Conservation (phyloP, 2,888 invertebrate genomes). For the Brachylomia viminalis region DNA sequence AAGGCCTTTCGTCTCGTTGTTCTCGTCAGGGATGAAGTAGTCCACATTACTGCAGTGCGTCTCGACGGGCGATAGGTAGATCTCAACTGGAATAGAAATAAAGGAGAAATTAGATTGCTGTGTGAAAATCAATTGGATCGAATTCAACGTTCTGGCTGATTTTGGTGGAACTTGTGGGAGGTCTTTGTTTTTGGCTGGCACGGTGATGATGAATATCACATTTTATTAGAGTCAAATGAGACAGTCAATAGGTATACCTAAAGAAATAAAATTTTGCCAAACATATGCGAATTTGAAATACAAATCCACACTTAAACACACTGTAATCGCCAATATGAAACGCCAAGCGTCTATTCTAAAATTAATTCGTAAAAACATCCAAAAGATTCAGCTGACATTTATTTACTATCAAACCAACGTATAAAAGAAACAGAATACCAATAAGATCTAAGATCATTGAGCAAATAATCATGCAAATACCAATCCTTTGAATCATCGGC, state of each 20-base stretch:
- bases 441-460: conserved; percentile 50
- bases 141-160: not conserved
- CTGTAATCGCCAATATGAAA: not conserved
- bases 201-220: not conserved
- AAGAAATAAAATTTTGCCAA: not conserved
- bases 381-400: conserved; percentile 20
- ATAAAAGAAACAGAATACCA: conserved; percentile 50
- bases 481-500: conserved; percentile 58
- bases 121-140: not conserved
- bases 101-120: conserved; percentile 33
- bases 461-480: conserved; percentile 55
- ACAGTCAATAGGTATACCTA: not conserved
- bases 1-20: conserved; percentile 94
- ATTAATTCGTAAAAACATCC: not conserved
- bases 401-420: conserved; percentile 21
- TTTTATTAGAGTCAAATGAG: not conserved
- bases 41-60: conserved; percentile 98
- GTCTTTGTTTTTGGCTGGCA: not conserved
- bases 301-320: no score
- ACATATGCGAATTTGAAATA: not conserved
- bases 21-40: conserved; percentile 97
- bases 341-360: not conserved
- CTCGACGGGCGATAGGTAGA: conserved; percentile 97
- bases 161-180: not conserved
- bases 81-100: conserved; percentile 93